A percentile compares a stretch with the other conserved stretches of the same genome.
phyloP scores from a whole-genome alignment of 2,797 vertebrate species.

The Melanotaenia boesemani region DNA sequence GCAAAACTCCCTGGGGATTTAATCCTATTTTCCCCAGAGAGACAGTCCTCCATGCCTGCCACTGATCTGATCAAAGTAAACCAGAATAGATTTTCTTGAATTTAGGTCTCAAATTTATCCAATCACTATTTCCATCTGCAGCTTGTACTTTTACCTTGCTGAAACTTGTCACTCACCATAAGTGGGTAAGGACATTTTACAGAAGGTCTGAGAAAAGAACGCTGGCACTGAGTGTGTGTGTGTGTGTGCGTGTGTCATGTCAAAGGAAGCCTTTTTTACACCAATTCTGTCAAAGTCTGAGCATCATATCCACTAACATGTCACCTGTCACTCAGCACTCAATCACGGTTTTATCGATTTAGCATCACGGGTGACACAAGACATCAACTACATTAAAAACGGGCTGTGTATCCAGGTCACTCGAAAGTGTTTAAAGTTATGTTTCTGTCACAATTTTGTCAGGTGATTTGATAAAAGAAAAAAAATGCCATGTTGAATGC shows the following conservation, averaged over 20 bases:
- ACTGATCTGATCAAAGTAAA: constrained; percentile 62
- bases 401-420: constrained; percentile 19
- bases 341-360: constrained; percentile 33
- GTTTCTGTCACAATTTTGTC: constrained; percentile 11
- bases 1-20: constrained; percentile 28
- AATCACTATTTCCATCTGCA: constrained; percentile 38
- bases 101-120: constrained; percentile 54
- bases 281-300: constrained; percentile 45
- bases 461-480: not conserved
- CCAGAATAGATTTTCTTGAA: constrained; percentile 48
- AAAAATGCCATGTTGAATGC: not conserved
- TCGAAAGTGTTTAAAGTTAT: not conserved
- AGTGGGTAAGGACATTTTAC: constrained; percentile 30
- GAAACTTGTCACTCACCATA: constrained; percentile 57
- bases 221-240: constrained; percentile 11
- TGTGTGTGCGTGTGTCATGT: not conserved
- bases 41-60: constrained; percentile 44
- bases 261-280: constrained; percentile 10
- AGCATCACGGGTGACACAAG: constrained; percentile 33
- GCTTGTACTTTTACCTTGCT: constrained; percentile 9
- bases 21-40: constrained; percentile 36
- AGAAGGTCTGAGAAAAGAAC: constrained; percentile 27
- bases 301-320: constrained; percentile 40
- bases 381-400: constrained; percentile 17
- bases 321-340: constrained; percentile 50